Evolutionary conservation across 2,888 invertebrate species (phyloP), one percentile per base, ranked within the genome.

Genomic region (Drosophila testacea): DNA sequence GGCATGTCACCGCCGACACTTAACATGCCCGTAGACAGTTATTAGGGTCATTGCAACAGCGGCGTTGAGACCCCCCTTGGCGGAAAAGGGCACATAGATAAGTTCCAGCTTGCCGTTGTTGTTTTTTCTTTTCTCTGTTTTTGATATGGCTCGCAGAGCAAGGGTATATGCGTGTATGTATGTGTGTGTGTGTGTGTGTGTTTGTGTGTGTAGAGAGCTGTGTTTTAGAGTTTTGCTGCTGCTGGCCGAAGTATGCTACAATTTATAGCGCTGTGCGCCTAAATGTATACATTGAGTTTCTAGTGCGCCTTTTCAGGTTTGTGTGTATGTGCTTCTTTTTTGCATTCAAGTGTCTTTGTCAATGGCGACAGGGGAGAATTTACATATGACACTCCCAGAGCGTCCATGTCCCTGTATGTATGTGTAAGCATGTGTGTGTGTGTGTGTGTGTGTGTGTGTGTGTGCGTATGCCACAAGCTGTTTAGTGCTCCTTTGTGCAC

Each of bases 1-100:
- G 79, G 69, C 81, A 81, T 87, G 89, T 89, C 87, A 87, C 69
- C 77, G 84, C 82, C 89, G 87, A 88, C 90, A 87, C 84, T 88
- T 87, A 87, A 87, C 87, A 87, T 88, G 89, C 77, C 77, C 89
- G 84, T 81, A 87, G 90, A 87, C 87, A 87, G 87, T 87, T 87
- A 87, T 87, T 87, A 87, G 87, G 87, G 87, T 89, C 90, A 87
- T 87, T 87, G 90, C 85, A 88, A 74, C 73, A 65, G 68, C 61
- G 68, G 38, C 69, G 46, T 57, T 69, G 57, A 44, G 76, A 38
- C 47, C 54, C 11, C 39, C 46, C 57, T 22, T 22, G 22, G 22
- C 60, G 48, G 64, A 79, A 78, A 67, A 72, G 64, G 67, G 28
- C 66, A 60, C 63, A 55, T 46, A 84, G 66, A 73, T 73, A 77